Percentiles rank a stretch among this genome's conserved stretches.
These are phyloP conservation scores for Nothoprocta pentlandii DNA, from an alignment of 2,113 vertebrate species.

Conservation along the genomic window DNA sequence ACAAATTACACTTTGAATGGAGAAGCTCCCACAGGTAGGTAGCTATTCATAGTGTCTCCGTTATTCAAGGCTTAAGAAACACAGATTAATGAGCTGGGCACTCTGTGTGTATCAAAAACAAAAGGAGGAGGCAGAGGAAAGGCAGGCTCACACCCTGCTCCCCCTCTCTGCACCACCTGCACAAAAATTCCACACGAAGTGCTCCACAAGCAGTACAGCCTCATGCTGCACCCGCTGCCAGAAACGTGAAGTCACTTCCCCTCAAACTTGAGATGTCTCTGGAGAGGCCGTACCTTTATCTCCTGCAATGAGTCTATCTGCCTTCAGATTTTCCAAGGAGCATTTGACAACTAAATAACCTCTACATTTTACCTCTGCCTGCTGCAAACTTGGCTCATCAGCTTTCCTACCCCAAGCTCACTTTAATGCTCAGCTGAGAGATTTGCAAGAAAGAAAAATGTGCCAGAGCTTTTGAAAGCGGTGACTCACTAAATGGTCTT, in stretches of 20 bases:
- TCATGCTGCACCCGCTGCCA: background rate
- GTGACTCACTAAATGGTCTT: background rate
- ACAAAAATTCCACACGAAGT: background rate
- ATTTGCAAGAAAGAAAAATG: background rate
- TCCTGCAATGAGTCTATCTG: slow-evolving; percentile 12
- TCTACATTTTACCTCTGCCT: slow-evolving; percentile 37
- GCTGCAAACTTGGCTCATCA: background rate
- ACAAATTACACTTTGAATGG: background rate
- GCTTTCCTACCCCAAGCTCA: background rate
- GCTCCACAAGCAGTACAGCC: background rate
- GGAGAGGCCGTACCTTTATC: background rate
- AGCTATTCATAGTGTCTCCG: background rate
- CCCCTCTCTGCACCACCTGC: background rate
- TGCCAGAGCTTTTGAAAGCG: background rate
- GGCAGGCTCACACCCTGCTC: fast-evolving
- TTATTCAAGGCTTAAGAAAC: background rate
- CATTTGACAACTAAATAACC: slow-evolving; percentile 55
- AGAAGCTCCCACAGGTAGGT: background rate
- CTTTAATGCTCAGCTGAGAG: background rate
- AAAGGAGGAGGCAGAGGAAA: background rate
- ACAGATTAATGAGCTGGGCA: background rate
- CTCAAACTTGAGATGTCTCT: slow-evolving; percentile 4
- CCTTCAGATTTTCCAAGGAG: background rate
- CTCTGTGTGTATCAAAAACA: background rate
- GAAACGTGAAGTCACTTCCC: background rate